Base-by-base conservation (phyloP, 2,888 invertebrate species). In the Alviniconcha strummeri region DNA sequence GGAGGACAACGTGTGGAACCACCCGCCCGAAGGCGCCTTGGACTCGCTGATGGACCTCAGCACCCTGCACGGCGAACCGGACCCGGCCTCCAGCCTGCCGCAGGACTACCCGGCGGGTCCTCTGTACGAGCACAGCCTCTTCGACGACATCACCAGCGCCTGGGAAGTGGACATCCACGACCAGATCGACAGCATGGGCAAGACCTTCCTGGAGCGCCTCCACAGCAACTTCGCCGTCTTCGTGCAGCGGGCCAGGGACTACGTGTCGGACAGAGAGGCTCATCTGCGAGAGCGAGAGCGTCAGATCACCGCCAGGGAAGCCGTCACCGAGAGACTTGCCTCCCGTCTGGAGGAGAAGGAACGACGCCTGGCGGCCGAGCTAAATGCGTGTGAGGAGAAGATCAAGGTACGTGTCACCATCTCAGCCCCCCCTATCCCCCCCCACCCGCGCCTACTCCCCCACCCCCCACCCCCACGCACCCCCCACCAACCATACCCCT, bases 141-240 rank as follows among this genome's bases (percentile, higher is more conserved):
- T 92, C 84, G 91, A 90, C 69, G 91, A 91, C 82, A 88, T 91
- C 54, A 91, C 91, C 6, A 89, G 88, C 36, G 87, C 88, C 6
- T 91, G 92, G 92, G 91, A 92, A 84, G 82, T 90, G 17, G 91
- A 91, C 81, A 90, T 92, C 76, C 92, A 92, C 78, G 91, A 92
- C 57, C 92, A 92, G 86, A 91, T 92, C 56, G 91, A 91, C 69
- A 89, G 90, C 56, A 89, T 91, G 56, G 91, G 92, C 0, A 89
- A 90, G 85, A 89, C 87, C 57, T 89, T 92, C 71, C 84, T 91
- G 75, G 91, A 91, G 8, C 89, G 90, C 60, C 88, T 92, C 0
- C 92, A 92, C 85, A 86, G 89, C 8, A 91, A 90, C 81, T 91
- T 91, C 86, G 89, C 88, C 75, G 88, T 89, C 64, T 91, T 91